Conservation (phyloP, 2,113 vertebrate genomes). For the Calcarius ornatus region DNA sequence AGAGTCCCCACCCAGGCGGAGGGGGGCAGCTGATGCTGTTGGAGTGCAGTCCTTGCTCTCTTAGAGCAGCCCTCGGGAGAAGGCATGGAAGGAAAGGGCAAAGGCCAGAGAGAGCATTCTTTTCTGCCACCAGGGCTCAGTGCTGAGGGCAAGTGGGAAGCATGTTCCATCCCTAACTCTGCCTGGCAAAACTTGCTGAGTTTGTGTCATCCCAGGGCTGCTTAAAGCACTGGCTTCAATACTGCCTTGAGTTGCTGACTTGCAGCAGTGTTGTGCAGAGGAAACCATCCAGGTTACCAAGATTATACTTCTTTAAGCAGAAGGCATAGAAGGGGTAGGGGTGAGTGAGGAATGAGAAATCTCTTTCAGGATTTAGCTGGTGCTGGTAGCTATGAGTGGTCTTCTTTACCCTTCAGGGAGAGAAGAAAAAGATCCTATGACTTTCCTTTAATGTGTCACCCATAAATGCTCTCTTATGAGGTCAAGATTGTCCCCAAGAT, state of each 20-base stretch:
- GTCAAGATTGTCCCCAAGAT: neutral
- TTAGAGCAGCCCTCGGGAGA: neutral
- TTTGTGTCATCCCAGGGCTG: neutral
- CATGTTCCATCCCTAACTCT: neutral
- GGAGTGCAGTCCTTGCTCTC: neutral
- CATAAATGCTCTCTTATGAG: neutral
- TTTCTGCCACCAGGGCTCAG: neutral
- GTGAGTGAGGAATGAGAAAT: neutral
- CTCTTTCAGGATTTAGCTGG: neutral
- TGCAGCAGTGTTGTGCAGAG: neutral
- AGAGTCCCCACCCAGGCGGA: too few species aligned
- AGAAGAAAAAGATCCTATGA: neutral
- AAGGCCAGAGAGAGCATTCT: neutral
- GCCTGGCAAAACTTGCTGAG: neutral
- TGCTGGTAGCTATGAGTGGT: neutral
- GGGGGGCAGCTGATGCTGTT: accelerated
- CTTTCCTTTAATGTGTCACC: neutral
- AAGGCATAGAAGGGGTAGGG: neutral
- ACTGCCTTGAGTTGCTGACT: neutral
- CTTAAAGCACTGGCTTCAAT: neutral
- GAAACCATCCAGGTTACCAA: neutral
- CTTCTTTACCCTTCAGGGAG: neutral
- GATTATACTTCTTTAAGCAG: neutral
- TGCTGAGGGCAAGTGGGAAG: neutral
- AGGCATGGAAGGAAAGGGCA: neutral